Percentiles rank a stretch among this genome's conserved stretches.
Evolutionary conservation across 2,113 vertebrate species (phyloP).

Genomic region (Ariopsis seemanni): DNA sequence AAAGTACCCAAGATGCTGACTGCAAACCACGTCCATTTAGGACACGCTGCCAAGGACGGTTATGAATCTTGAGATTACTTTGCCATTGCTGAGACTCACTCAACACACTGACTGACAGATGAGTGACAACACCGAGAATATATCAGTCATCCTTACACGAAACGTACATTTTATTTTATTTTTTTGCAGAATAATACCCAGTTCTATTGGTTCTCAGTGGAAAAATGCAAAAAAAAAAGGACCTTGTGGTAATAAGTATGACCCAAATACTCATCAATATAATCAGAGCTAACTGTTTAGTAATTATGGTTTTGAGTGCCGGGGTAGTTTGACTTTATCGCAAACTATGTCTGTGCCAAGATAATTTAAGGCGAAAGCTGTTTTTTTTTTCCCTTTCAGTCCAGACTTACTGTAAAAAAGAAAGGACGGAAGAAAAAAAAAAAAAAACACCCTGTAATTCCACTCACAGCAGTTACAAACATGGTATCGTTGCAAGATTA

Average conservation of each 20-base stretch:
- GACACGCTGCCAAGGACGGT: background rate
- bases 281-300: background rate
- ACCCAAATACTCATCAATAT: conserved; percentile 14
- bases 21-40: background rate
- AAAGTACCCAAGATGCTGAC: background rate
- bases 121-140: background rate
- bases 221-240: background rate
- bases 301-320: background rate
- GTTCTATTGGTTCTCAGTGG: background rate
- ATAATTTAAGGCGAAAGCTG: background rate
- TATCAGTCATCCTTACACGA: background rate
- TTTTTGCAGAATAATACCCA: background rate
- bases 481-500: background rate
- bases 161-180: background rate
- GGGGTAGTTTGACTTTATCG: background rate
- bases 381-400: background rate
- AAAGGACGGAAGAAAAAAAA: no score
- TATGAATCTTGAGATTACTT: background rate
- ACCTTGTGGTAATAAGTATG: background rate
- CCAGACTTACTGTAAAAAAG: background rate
- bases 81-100: background rate
- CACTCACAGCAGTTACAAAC: background rate
- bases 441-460: background rate
- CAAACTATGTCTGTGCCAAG: background rate
- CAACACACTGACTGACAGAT: background rate